These are phyloP conservation scores for Coremacera marginata DNA, from an alignment of 2,888 invertebrate genomes.

Conservation along the genomic window DNA sequence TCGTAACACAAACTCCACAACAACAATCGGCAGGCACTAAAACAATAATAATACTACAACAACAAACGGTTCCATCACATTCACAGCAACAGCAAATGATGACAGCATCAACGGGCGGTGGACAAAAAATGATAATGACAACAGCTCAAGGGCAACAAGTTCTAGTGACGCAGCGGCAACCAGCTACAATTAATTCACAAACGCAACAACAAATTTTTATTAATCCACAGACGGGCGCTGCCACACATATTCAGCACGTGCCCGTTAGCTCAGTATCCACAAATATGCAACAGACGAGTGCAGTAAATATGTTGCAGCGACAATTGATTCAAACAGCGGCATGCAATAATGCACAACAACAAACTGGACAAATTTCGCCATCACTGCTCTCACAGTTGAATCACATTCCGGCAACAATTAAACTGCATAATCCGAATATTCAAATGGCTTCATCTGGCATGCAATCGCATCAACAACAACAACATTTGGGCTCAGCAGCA, in stretches of 20 bases:
- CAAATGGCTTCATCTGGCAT: slow-evolving; percentile 42
- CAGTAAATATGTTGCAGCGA: slow-evolving; percentile 40
- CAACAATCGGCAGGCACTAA: slow-evolving; percentile 77
- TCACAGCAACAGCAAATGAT: slow-evolving; percentile 60
- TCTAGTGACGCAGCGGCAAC: slow-evolving; percentile 73
- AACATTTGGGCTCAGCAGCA: slow-evolving; percentile 68
- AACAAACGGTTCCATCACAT: slow-evolving; percentile 68
- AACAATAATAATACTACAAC: slow-evolving; percentile 79
- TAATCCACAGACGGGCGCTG: slow-evolving; percentile 53
- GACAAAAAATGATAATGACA: slow-evolving; percentile 75
- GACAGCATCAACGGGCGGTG: slow-evolving; percentile 59
- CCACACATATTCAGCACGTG: slow-evolving; percentile 52
- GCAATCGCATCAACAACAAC: slow-evolving; percentile 43
- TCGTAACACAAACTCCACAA: slow-evolving; percentile 77
- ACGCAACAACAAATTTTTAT: slow-evolving; percentile 52
- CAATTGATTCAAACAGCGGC: slow-evolving; percentile 64
- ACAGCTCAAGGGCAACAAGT: slow-evolving; percentile 77
- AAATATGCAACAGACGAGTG: slow-evolving; percentile 38
- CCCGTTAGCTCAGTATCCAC: slow-evolving; percentile 41
- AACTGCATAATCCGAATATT: slow-evolving; percentile 69
- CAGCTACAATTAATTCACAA: slow-evolving; percentile 44
- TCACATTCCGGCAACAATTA: slow-evolving; percentile 68
- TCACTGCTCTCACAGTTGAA: slow-evolving; percentile 65
- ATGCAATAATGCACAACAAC: slow-evolving; percentile 67
- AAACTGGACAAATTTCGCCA: slow-evolving; percentile 71